Base-by-base conservation (phyloP, 2,113 vertebrate species). In the Oxyruncus cristatus region DNA sequence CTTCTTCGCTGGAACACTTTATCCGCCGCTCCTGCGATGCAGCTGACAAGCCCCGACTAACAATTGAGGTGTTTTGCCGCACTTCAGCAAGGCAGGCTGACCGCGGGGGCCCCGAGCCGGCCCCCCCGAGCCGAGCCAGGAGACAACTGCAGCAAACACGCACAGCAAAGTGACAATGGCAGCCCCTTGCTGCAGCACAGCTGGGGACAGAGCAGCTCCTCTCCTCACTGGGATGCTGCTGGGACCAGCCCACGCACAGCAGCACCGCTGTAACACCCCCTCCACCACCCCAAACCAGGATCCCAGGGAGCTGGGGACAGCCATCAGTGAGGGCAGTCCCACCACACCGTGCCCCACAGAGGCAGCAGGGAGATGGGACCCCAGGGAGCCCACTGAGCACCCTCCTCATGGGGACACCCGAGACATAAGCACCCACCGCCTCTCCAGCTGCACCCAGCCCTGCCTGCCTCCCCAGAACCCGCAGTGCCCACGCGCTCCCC, bases 1-100 rank as follows among this genome's bases (percentile, higher is more conserved):
- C 98, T 98, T 97, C 97, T 95, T 95, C 95, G 70, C 94, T 28
- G 92, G 97, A 98, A 98, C 97, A 85, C 98, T 98, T 98, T 96
- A 97, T 97, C 98, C 85, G 8, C 85, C 18, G 93, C 96, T 92
- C 88, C 89, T 92, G 90, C 23, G 68, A 97, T 92, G 47, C 76
- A 17, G 93, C 97, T 92, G 98, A 98, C 98, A 97, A 97, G 97
- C 95, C 87, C 86, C 80, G 83, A 94, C 95, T 95, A n/a, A 94
- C 96, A 96, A 96, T 70, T 30, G 96, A 92, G 95, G 93, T 75
- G 91, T 41, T 71, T 19, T 52, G 83, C 71, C 22, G 89, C 8
- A 15, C 56, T 46, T 33, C 20, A n/a, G 52, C 50, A 1, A 46
- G 75, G 32, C 62, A 52, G 56, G 62, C 68, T 9, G 35, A 88